Percentiles rank a stretch among this genome's conserved stretches.
These are phyloP conservation scores for Aurelia sp. DNA, from an alignment of 30 jellyfish, hydroid and myxozoan genomes.

Conservation along the genomic window DNA sequence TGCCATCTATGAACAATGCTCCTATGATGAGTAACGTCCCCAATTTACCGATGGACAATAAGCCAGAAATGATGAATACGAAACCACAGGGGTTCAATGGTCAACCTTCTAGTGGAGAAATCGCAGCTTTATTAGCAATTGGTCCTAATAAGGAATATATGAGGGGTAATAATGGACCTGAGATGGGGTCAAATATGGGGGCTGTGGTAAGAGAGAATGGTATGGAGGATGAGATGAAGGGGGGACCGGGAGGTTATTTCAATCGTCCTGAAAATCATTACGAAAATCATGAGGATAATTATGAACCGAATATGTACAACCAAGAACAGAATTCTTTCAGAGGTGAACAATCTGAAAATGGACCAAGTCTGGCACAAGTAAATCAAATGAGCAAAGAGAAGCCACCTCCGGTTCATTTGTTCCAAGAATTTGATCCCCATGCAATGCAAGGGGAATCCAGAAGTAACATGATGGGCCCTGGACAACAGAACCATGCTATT, in stretches of 20 bases:
- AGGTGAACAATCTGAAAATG: slow-evolving; percentile 16
- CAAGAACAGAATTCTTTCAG: slow-evolving; percentile 37
- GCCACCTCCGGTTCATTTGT: slow-evolving; percentile 67
- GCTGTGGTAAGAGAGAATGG: slow-evolving; percentile 12
- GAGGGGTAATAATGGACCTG: slow-evolving; percentile 3
- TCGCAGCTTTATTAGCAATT: slow-evolving; percentile 54
- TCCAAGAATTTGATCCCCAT: slow-evolving; percentile 29
- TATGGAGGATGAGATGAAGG: slow-evolving; percentile 18
- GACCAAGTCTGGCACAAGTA: slow-evolving; percentile 12
- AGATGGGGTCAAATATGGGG: slow-evolving; percentile 6
- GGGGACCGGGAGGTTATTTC: not conserved
- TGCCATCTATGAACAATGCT: not conserved
- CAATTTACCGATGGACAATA: not conserved
- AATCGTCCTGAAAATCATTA: slow-evolving; percentile 39
- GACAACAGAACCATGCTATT: slow-evolving; percentile 3
- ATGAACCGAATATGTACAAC: slow-evolving; percentile 23
- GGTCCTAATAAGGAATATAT: slow-evolving; percentile 56
- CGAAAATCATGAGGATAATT: slow-evolving; percentile 4
- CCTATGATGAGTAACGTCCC: not conserved
- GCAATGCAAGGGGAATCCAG: slow-evolving; percentile 3
- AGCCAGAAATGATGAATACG: not conserved
- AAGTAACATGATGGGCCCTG: slow-evolving; percentile 25
- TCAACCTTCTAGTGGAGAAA: slow-evolving; percentile 58
- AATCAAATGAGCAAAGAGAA: slow-evolving; percentile 33
- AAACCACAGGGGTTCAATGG: not conserved